Evolutionary conservation across 2,113 vertebrate species (phyloP).

Genomic region (Nothoprocta pentlandii): DNA sequence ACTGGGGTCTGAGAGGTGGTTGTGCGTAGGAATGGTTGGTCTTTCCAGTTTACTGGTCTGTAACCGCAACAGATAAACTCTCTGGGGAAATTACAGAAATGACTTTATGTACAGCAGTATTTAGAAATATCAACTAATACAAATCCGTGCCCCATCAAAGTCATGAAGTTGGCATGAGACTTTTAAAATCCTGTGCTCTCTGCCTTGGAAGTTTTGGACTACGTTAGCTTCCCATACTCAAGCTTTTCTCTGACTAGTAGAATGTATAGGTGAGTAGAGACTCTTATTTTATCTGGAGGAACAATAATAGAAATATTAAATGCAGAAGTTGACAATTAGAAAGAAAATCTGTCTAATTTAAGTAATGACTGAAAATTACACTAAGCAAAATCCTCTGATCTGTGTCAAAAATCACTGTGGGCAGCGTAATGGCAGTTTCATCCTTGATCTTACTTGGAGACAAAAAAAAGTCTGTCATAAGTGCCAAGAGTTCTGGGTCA

Average conservation of each 20-base stretch:
- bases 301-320: slow-evolving; percentile 43
- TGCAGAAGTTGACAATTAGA: neutral
- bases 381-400: slow-evolving; percentile 14
- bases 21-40: neutral
- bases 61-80: neutral
- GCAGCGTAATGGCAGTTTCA: neutral
- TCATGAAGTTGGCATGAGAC: neutral
- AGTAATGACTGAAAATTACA: slow-evolving; percentile 22
- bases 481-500: neutral
- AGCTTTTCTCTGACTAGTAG: neutral
- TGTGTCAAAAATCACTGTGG: neutral
- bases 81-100: neutral
- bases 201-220: neutral
- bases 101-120: neutral
- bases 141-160: neutral
- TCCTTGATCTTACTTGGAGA: slow-evolving; percentile 23
- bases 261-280: neutral
- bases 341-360: slow-evolving; percentile 40
- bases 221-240: neutral
- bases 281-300: neutral
- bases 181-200: neutral
- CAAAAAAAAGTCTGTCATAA: neutral
- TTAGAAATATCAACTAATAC: neutral
- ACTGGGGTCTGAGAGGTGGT: neutral
- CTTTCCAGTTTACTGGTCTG: neutral